Base-by-base conservation (phyloP, 2,888 invertebrate species). In the Noctua fimbriata region DNA sequence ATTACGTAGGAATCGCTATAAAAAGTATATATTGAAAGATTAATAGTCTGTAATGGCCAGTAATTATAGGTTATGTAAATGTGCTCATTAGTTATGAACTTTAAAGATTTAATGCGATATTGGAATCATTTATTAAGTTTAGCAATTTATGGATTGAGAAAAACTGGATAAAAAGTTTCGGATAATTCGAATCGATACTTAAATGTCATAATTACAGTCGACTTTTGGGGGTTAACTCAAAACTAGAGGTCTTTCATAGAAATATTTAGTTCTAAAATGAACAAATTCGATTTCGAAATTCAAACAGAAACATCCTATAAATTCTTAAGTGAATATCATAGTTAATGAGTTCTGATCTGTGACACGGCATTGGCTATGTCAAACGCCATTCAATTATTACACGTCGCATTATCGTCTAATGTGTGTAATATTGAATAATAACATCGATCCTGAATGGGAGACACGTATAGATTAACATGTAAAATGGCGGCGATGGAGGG, bases 261-360 rank as follows among this genome's bases (percentile, higher is more conserved):
- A 44, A 16, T 52, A 73, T 52, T 79, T 16, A 4, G 0, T 60
- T 63, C 47, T 58, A 9, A 55, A 60, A 70, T 5, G 24, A 69
- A 63, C 14, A 58, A 55, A 36, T 52, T 49, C 16, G 1, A 74
- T 69, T 69, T 41, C 28, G 10, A 75, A 75, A 66, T 82, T 1
- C 28, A 47, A 75, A 77, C 72, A 85, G 36, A 52, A 74, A 76
- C 72, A 69, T 76, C 60, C 24, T 49, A 66, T 69, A 75, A 52
- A 74, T 82, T 72, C 65, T 82, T 69, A 73, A 84, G 76, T 76
- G 75, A 60, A 76, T 84, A 88, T 82, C 82, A 88, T 73, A 85
- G 89, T 88, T 93, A 94, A 94, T 94, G 89, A 90, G 87, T 84
- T 78, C 73, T 93, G 94, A 94, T 94, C 94, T 93, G 90, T 92